Conservation (phyloP, 2,113 vertebrate genomes). For the Regulus satrapa region DNA sequence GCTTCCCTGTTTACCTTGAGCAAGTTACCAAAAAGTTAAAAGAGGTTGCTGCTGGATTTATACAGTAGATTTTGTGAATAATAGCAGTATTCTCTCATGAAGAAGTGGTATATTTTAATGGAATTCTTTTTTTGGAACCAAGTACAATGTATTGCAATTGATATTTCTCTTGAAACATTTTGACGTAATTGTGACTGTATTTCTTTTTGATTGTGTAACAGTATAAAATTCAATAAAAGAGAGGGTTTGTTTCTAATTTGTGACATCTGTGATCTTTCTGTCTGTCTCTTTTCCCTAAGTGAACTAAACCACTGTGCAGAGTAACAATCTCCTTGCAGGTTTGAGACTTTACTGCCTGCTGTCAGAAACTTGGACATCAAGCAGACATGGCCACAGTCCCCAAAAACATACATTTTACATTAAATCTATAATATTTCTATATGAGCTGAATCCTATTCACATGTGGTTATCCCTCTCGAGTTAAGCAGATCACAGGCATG, state of each 20-base stretch:
- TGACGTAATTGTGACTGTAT: slow-evolving; percentile 63
- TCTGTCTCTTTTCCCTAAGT: neutral
- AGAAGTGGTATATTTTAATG: slow-evolving; percentile 65
- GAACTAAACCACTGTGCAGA: neutral
- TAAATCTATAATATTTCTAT: neutral
- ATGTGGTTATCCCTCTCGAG: neutral
- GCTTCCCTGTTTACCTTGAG: slow-evolving; percentile 60
- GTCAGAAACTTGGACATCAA: neutral
- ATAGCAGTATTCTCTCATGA: slow-evolving; percentile 62
- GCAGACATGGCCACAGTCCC: neutral
- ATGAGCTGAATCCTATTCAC: neutral
- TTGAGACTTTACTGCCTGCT: neutral
- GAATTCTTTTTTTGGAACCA: slow-evolving; percentile 64
- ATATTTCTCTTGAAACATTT: slow-evolving; percentile 57
- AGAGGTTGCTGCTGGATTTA: slow-evolving; percentile 59
- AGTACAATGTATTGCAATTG: slow-evolving; percentile 51
- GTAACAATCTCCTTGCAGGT: neutral
- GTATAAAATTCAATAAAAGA: slow-evolving; percentile 65
- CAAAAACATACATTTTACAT: neutral
- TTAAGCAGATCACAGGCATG: neutral
- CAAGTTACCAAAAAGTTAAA: slow-evolving; percentile 38
- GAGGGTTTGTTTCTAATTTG: slow-evolving; percentile 53
- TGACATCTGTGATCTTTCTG: neutral
- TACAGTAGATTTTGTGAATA: slow-evolving; percentile 62
- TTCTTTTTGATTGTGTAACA: slow-evolving; percentile 68